A percentile compares a stretch with the other conserved stretches of the same genome.
phyloP scores from a whole-genome alignment of 1,140 invertebrate genomes.

The Drosophila kikkawai region DNA sequence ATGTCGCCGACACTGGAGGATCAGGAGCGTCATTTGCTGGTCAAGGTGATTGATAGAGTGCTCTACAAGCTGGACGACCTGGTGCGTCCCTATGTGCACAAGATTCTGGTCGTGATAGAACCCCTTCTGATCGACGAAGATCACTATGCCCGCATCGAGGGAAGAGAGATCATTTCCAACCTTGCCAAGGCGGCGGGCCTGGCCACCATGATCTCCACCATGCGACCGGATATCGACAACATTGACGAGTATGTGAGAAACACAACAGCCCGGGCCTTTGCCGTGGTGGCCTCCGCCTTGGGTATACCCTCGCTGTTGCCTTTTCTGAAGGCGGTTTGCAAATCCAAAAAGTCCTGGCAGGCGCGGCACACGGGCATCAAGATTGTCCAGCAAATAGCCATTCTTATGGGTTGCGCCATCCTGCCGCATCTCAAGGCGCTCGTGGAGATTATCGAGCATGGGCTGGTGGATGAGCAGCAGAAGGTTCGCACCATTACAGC shows the following conservation, averaged over 20 bases:
- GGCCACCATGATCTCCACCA: constrained; percentile 99
- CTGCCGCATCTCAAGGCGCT: constrained; percentile 98
- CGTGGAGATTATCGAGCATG: constrained; percentile 99
- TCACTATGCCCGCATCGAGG: constrained; percentile 99
- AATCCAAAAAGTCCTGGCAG: constrained; percentile 99
- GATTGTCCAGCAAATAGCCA: constrained; percentile 99
- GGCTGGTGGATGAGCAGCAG: constrained; percentile 94
- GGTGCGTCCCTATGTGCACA: constrained; percentile 99
- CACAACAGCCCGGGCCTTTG: constrained; percentile 99
- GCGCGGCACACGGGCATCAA: constrained; percentile 99
- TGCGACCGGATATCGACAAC: constrained; percentile 99
- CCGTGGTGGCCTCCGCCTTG: constrained; percentile 99
- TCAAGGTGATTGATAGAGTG: constrained; percentile 99
- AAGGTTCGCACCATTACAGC: constrained; percentile 99
- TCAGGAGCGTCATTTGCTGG: constrained; percentile 99
- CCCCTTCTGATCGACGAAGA: constrained; percentile 99
- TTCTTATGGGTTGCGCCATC: constrained; percentile 99
- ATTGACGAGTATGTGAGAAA: constrained; percentile 99
- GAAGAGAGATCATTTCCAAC: constrained; percentile 99
- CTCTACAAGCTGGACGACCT: constrained; percentile 99
- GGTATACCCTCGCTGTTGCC: constrained; percentile 99
- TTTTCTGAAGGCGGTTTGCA: constrained; percentile 99
- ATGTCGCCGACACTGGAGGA: constrained; percentile 99
- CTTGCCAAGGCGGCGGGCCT: constrained; percentile 99
- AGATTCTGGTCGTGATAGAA: constrained; percentile 99